Evolutionary conservation across 2,113 vertebrate genomes (phyloP).

Genomic region (Corythornis vintsioides): DNA sequence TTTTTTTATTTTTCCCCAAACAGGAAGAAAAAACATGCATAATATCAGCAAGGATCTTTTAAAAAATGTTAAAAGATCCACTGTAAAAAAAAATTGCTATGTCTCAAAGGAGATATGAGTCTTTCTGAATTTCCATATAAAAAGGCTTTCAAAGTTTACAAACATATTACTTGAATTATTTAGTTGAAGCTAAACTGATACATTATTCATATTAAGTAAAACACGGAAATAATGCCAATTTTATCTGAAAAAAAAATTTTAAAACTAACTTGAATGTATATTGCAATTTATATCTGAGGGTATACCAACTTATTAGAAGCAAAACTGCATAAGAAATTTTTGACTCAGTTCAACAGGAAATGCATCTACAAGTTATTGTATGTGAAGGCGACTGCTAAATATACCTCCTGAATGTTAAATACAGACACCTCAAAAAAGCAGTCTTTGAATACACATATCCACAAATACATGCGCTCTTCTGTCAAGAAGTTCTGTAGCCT

Average conservation of each 20-base stretch:
- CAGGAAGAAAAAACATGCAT: not conserved
- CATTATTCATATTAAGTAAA: conserved; percentile 66
- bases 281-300: not conserved
- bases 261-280: not conserved
- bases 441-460: not conserved
- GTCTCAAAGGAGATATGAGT: conserved; percentile 17
- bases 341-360: conserved; percentile 4
- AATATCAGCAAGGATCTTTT: not conserved
- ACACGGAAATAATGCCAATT: conserved; percentile 38
- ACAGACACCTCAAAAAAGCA: not conserved
- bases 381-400: conserved; percentile 7
- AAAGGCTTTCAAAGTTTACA: conserved; percentile 53
- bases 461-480: not conserved
- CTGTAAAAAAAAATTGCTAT: not conserved
- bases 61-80: not conserved
- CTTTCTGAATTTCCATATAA: conserved; percentile 52
- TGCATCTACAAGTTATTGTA: not conserved
- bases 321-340: not conserved
- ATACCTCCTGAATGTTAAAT: not conserved
- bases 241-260: conserved; percentile 28
- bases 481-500: not conserved
- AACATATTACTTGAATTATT: conserved; percentile 64
- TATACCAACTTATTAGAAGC: conserved; percentile 37
- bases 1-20: not conserved
- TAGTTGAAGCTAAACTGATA: conserved; percentile 51